Evolutionary conservation across 2,888 invertebrate genomes (phyloP).

Genomic region (Caenorhabditis wallacei): DNA sequence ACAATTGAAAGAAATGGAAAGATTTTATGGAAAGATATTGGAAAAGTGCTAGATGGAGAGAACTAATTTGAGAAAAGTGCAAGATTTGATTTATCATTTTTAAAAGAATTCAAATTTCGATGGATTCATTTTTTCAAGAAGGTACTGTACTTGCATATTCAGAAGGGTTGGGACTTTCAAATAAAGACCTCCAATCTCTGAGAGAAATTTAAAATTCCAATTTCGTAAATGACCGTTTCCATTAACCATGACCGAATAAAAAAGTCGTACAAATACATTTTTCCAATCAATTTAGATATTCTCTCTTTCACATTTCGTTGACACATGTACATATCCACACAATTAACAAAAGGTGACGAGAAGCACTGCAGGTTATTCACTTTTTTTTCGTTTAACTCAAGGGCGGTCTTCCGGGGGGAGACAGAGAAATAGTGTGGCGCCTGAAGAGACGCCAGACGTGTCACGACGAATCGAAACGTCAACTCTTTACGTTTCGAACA

Average conservation of each 20-base stretch:
- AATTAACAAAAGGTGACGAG: slow-evolving; percentile 64
- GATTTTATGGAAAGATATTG: slow-evolving; percentile 30
- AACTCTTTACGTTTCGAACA: slow-evolving; percentile 55
- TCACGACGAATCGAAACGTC: slow-evolving; percentile 59
- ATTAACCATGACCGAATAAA: slow-evolving; percentile 12
- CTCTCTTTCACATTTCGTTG: slow-evolving; percentile 45
- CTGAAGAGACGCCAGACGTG: slow-evolving; percentile 57
- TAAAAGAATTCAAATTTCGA: no score
- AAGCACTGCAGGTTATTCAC: slow-evolving; percentile 37
- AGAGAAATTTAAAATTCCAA: neutral
- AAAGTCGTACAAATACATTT: slow-evolving; percentile 6
- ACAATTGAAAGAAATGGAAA: slow-evolving; percentile 5
- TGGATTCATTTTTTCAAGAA: no score
- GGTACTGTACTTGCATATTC: no score
- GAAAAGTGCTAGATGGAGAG: neutral
- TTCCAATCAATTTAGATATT: slow-evolving; percentile 37
- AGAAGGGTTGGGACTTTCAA: no score
- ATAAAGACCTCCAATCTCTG: neutral
- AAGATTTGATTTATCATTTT: neutral
- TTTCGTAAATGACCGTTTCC: neutral
- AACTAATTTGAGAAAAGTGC: neutral
- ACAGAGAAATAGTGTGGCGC: slow-evolving; percentile 41
- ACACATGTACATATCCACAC: slow-evolving; percentile 46
- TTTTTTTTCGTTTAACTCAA: slow-evolving; percentile 42
- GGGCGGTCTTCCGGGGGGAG: slow-evolving; percentile 58